A percentile compares a stretch with the other conserved stretches of the same genome.
Conservation (phyloP, 2,888 invertebrate species). For the Metallyticus violacea region DNA sequence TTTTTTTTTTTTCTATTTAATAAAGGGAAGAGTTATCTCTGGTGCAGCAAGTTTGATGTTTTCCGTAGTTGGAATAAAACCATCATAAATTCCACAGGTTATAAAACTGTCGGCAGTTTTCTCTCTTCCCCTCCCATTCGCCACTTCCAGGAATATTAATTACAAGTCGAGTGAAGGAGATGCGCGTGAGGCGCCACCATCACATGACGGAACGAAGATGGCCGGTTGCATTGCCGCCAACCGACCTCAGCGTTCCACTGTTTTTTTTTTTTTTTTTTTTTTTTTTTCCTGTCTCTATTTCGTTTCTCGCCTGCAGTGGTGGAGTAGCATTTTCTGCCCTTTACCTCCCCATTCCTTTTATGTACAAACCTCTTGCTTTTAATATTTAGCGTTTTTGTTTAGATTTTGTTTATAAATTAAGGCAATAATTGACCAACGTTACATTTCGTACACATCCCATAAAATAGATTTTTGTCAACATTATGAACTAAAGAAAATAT, state of each 20-base stretch:
- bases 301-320: not conserved
- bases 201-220: slow-evolving; percentile 11
- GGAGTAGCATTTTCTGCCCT: not conserved
- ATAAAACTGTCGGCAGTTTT: slow-evolving; percentile 15
- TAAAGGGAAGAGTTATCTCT: not conserved
- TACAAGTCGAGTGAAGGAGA: not conserved
- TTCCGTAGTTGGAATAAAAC: slow-evolving; percentile 7
- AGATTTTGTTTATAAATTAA: too few relatives aligned
- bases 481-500: too few relatives aligned
- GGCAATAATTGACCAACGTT: too few relatives aligned
- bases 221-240: not conserved
- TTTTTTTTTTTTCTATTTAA: slow-evolving; percentile 4
- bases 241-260: not conserved
- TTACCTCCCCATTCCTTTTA: too few relatives aligned
- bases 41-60: not conserved
- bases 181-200: slow-evolving; percentile 16
- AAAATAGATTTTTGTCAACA: too few relatives aligned
- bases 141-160: slow-evolving; percentile 5
- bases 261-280: not conserved
- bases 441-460: too few relatives aligned
- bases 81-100: slow-evolving; percentile 6
- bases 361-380: too few relatives aligned
- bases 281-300: not conserved
- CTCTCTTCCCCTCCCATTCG: not conserved
- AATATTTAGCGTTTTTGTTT: not conserved